Evolutionary conservation across 2,113 vertebrate species (phyloP), one percentile per base, ranked within the genome.

Genomic region (Etheostoma spectabile): DNA sequence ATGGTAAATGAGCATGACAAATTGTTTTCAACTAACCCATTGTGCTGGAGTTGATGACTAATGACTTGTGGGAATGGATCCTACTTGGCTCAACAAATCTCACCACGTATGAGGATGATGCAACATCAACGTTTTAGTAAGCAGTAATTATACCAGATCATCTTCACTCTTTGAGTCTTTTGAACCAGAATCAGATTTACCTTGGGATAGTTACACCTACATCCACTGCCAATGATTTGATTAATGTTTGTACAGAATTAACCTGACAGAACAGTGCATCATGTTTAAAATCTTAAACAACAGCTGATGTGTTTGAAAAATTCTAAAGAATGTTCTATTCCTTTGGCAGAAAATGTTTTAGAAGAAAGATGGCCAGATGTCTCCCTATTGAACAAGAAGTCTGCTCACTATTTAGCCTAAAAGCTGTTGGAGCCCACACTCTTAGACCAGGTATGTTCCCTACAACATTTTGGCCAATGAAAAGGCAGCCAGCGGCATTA

Each of bases 21-120:
- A 91, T 77, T 85, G 75, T 89, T 92, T 90, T 91, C 71, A 86
- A 84, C 82, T 60, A 65, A 88, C 59, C 56, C 83, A 84, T 82
- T 91, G 83, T 88, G 80, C 65, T 84, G 60, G 48, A 82, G 80
- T 6, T 69, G 84, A 93, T 93, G 91, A 92, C 89, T 93, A 91
- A 92, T 8, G 7, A 82, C 53, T 90, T 86, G 86, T 86, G 89
- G 89, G 89, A 93, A 92, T 88, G 42, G 77, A 90, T 90, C 74
- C 49, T 77, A 80, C 80, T 89, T 88, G 90, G 89, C 88, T 89
- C 59, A 61, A 87, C 64, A 69, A 72, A 85, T 87, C 77, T 82
- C 76, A 82, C 85, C 84, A 86, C 68, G 30, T 79, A 86, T 1
- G n/a, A 84, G 27, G 73, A 83, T 90, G 91, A 94, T 90, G 92